Conservation (phyloP, 1,140 invertebrate species). For the Amyelois transitella region DNA sequence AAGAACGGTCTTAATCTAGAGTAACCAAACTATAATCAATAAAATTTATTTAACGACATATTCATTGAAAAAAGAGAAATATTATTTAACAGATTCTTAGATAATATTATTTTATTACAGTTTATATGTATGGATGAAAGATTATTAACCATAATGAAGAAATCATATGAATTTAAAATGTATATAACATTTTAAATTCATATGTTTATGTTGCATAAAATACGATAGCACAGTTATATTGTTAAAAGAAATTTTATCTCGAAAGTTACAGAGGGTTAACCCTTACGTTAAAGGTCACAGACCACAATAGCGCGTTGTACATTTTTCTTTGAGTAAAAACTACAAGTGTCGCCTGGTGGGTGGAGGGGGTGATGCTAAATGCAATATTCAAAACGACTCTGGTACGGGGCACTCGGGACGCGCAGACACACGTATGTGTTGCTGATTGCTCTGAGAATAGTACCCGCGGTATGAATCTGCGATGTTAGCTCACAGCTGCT, state of each 20-base stretch:
- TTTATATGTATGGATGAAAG: too few species aligned
- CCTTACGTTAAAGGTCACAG: background rate
- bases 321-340: slow-evolving; percentile 2
- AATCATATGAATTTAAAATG: too few species aligned
- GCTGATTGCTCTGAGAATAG: slow-evolving; percentile 57
- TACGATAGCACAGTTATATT: too few species aligned
- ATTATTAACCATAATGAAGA: too few species aligned
- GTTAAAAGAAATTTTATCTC: background rate
- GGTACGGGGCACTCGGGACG: slow-evolving; percentile 42
- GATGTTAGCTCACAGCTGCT: slow-evolving; percentile 18
- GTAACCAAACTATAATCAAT: too few species aligned
- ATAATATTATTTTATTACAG: too few species aligned
- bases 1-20: too few species aligned
- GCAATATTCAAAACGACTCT: slow-evolving; percentile 60
- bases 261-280: background rate
- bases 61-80: too few species aligned
- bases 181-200: too few species aligned
- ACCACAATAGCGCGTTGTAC: background rate
- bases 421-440: slow-evolving; percentile 46
- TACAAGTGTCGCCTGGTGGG: slow-evolving; percentile 14
- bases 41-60: too few species aligned
- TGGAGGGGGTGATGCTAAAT: slow-evolving; percentile 32
- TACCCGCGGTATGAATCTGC: slow-evolving; percentile 37
- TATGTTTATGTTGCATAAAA: too few species aligned
- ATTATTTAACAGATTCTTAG: too few species aligned